Base-by-base conservation (phyloP, 2,113 vertebrate genomes). In the Cariama cristata region DNA sequence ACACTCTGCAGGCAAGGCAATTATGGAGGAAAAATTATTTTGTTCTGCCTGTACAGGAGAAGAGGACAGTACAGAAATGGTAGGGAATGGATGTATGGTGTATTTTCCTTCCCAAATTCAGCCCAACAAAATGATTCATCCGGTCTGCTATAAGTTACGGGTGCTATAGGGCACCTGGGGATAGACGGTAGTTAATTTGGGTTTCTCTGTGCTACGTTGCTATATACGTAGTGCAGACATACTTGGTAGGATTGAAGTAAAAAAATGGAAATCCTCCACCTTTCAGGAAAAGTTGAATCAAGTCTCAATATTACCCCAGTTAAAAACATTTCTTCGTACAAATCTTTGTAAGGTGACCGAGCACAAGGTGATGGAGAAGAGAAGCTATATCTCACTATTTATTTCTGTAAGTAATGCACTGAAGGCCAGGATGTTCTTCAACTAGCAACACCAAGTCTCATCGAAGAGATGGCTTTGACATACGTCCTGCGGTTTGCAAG, bases 151-250 rank as follows among this genome's bases (percentile, higher is more conserved):
- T 33, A 52, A 69, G 8, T 22, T 38, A 4, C 33, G 52, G 22
- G 26, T 86, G 56, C 59, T 69, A 4, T 22, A 16, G 21, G 32
- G 40, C 5, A 62, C 6, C 12, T 50, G 40, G 15, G 38, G 35
- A 5, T 19, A 56, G 19, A 12, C 16, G 11, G 26, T 11, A 24
- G 30, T 32, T 50, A 33, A 21, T 23, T 16, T 50, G 38, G 5
- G 18, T 74, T 92, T 67, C 74, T 72, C 56, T 23, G 47, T n/a
- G 22, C 45, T 38, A 12, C 5, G 2, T 5, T 59, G 14, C 12
- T 42, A 1, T 14, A 22, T 11, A 26, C 0, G 0, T 15, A n/a
- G 17, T 3, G 6, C 33, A 40, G 38, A 9, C 6, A 13, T 16
- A 12, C 5, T 40, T 50, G 47, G 24, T 18, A 44, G 53, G 30